Evolutionary conservation across 2,113 vertebrate genomes (phyloP), one percentile per base, ranked within the genome.

Genomic region (Sclerurus mexicanus): DNA sequence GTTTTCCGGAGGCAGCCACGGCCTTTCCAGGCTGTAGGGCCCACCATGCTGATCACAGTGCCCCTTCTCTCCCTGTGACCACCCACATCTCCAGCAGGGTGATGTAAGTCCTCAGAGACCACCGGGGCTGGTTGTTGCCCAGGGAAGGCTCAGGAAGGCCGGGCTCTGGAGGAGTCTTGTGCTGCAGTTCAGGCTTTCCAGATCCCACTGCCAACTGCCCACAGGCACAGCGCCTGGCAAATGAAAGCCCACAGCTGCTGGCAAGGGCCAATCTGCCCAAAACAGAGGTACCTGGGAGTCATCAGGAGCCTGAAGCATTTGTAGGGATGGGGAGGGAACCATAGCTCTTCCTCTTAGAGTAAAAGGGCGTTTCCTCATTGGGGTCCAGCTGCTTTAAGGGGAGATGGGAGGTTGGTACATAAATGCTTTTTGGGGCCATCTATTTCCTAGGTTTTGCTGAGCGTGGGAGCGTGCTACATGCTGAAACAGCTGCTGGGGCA

Each of bases 341-440:
- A 2, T 0, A 1, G 7, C 0, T 4, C 6, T 30, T 46, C 17
- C 4, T 5, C 15, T 4, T 5, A 18, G 24, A 60, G 25, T 5
- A 19, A 84, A 40, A 24, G 5, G 2, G 2, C 3, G 6, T 47
- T 63, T 63, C 20, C 5, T 3, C 4, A 6, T 18, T 39, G 50
- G 25, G 20, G 12, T 66, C 17, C 22, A 71, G 31, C 20, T 67
- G 49, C 12, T 40, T 55, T 53, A 50, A 46, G 12, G 4, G 15
- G 16, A 67, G 8, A 24, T 16, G 67, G 3, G 18, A 19, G 42
- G 17, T 31, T 63, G 49, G 20, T 12, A 22, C 1, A 1, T 25
- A 44, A 86, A 42, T 56, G 20, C 6, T 73, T 84, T 69, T 27
- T 71, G 60, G 31, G 24, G 55, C 28, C 10, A 3, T 47, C 78